Base-by-base conservation (phyloP, 2,797 vertebrate genomes). In the Phylloscopus collybita region DNA sequence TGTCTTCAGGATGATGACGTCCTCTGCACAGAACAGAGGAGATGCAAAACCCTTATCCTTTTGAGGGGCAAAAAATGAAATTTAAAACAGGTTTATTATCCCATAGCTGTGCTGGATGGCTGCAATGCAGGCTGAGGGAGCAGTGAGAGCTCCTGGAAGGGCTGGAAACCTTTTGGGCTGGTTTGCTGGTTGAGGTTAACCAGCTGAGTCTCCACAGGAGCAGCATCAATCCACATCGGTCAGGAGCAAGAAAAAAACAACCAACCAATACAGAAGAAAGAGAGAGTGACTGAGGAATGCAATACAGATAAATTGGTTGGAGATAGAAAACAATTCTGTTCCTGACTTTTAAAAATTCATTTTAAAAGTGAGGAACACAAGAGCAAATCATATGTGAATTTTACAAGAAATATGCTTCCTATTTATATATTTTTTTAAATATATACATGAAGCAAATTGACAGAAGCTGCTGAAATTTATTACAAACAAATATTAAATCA, bases 1-100 rank as follows among this genome's bases (percentile, higher is more conserved):
- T 4, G 1, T 42, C n/a, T 70, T 69, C 54, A 64, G 29, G 36
- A 16, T 53, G 45, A 7, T 60, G 18, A 53, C 0, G 0, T 65
- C 30, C 44, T 69, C 29, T 65, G 25, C 56, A 60, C 6, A 19
- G 40, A 80, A 49, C 20, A 44, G 51, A 51, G 86, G 36, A 59
- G 16, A 42, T 34, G 8, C 34, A 75, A 67, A 78, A 1, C 11
- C 5, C 5, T 76, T 66, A 25, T 53, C 25, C 17, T 54, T 59
- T 45, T 32, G 42, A 23, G 49, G 34, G 54, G 20, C 4, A 78
- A 47, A 85, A 51, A 73, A 30, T 20, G 6, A 23, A 42, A 71
- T 72, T 78, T 40, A 18, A 45, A 36, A 66, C 15, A 27, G 26
- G 22, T 92, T 87, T 6, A 6, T 66, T 66, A 60, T 42, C 32